Base-by-base conservation (phyloP, 2,797 vertebrate genomes). In the Gobio occitaniae region DNA sequence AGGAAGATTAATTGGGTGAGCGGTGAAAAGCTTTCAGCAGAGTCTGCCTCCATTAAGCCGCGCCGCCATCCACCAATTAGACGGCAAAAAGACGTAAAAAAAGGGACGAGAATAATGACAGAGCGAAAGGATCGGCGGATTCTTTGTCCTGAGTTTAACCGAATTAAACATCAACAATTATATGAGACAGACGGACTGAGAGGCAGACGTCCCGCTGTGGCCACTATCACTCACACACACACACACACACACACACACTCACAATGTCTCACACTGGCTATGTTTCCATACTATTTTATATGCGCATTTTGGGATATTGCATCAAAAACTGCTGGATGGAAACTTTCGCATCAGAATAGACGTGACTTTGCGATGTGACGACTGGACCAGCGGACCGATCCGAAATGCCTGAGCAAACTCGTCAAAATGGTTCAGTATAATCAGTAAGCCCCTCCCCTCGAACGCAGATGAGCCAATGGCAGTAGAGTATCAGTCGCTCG, bases 41-140 rank as follows among this genome's bases (percentile, higher is more conserved):
- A 86, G 85, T 86, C 85, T 84, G 85, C 85, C 83, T 87, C 85
- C 83, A 88, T 88, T 88, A 88, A 83, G 84, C 83, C 77, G 21
- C 75, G 47, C 76, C 21, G 71, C 68, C 82, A 70, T 86, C 74
- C 80, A 78, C 79, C 85, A 88, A 86, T 86, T 84, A 77, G 80
- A 86, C 12, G 38, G 61, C 78, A 59, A 86, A 78, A 86, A 50
- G 74, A 80, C 41, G 56, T 61, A n/a, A 85, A 80, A 76, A 84
- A 72, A 54, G 21, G 66, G 68, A 61, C 0, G 56, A 80, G 56
- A 80, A 85, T 85, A 85, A 85, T 85, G 83, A 85, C 11, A 44
- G 68, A 74, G 66, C 19, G 63, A 84, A 77, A 72, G 44, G 83
- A 85, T 85, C 32, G 25, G 52, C 41, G 32, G 76, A 17, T 78